Evolutionary conservation across 2,797 vertebrate genomes (phyloP), one percentile per base, ranked within the genome.

Genomic region (Todus mexicanus): DNA sequence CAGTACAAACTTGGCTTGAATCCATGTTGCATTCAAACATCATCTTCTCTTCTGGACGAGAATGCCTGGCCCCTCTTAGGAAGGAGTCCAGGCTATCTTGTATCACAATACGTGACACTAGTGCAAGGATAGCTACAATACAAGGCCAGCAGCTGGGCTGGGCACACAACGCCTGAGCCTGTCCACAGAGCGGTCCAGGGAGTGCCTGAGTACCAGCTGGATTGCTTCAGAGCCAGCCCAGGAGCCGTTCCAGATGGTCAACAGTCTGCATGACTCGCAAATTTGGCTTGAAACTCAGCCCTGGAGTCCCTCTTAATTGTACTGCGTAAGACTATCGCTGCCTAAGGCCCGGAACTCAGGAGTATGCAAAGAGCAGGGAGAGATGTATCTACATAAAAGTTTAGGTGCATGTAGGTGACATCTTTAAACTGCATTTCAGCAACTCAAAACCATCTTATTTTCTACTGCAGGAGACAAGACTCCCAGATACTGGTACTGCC

Each of bases 231-330:
- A 93, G 89, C 76, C 94, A 93, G 82, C 54, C 66, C 79, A 89
- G 73, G 79, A 93, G 76, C 89, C 84, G 38, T 27, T 96, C 94
- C 96, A 96, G 79, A 93, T 83, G 38, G 61, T 51, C 83, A 84
- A 37, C 54, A 87, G 72, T 27, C 73, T 78, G 87, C 14, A 84
- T 51, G 73, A 89, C 59, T 92, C 0, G 1, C 35, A 87, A 61
- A 66, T 57, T 54, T 88, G 84, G 89, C 96, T 59, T 61, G 61
- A 80, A 86, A 50, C 0, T 6, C 79, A 87, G 79, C 53, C 70
- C 65, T 89, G 61, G 38, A 93, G 65, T 47, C 69, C 64, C 57
- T 92, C 78, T 43, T 21, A 37, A 53, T 37, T 25, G 50, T 53
- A 78, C 72, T 74, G 75, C 50, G 68, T 77, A 42, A 73, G 72